phyloP scores from a whole-genome alignment of 1,140 invertebrate genomes.

The Apis laboriosa region DNA sequence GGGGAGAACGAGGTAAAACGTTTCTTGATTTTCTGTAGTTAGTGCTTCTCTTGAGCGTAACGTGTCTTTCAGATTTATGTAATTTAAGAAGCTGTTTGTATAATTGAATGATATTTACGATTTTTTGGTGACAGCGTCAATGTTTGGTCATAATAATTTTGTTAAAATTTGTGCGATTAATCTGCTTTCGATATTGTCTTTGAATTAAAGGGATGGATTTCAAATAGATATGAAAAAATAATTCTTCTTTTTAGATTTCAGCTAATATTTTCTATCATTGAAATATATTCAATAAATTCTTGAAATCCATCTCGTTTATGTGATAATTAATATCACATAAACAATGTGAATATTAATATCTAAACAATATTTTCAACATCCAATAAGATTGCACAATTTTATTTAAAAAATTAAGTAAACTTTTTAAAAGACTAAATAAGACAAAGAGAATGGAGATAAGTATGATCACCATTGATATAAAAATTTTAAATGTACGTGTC shows the following conservation, averaged over 20 bases:
- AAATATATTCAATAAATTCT: not conserved
- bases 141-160: not conserved
- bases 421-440: not conserved
- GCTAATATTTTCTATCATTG: not conserved
- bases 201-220: not conserved
- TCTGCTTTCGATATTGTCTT: not conserved
- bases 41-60: slow-evolving; percentile 30
- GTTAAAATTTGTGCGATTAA: not conserved
- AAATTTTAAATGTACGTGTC: not conserved
- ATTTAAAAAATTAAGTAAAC: not conserved
- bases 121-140: slow-evolving; percentile 32
- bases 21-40: not conserved
- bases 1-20: not conserved
- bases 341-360: not conserved
- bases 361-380: not conserved
- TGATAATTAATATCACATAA: no score
- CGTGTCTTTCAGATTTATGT: slow-evolving; percentile 5
- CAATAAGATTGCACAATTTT: not conserved
- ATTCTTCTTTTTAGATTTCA: not conserved
- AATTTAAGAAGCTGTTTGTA: slow-evolving; percentile 19
- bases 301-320: not conserved
- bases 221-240: not conserved
- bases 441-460: not conserved
- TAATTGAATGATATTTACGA: slow-evolving; percentile 2
- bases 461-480: not conserved